Evolutionary conservation across 2,797 vertebrate genomes (phyloP), one percentile per base, ranked within the genome.

Genomic region (Pangasius mekongensis): DNA sequence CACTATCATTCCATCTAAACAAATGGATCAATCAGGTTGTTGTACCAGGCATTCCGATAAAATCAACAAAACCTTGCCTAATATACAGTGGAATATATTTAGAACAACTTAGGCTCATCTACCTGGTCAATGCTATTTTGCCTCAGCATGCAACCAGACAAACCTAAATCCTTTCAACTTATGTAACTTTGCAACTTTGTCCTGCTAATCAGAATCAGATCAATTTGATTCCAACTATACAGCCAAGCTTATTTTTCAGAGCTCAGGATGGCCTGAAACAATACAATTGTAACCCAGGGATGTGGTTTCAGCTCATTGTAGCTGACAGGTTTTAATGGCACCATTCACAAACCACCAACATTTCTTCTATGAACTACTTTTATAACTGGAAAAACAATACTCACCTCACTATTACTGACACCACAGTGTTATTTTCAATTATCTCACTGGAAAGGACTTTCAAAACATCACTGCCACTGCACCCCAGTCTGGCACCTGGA

Each of bases 361-460:
- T 47, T 64, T 64, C 47, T 16, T 49, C 73, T 22, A 71, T 39
- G 33, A 74, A 6, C 49, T 83, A 49, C 39, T 49, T n/a, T 66
- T 30, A 67, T 9, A 9, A 69, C 43, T 33, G 82, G 24, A 52
- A n/a, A 58, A 60, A n/a, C 1, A 73, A 22, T 18, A 85, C 91
- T 90, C 95, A 98, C 97, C 94, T 92, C 92, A 97, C 22, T 89
- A 90, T 95, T 92, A 98, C 85, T 69, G 95, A 87, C 0, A 93
- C 43, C 87, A 97, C 96, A 83, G 84, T 77, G 90, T 95, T 94
- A 30, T 89, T 94, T 90, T 88, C 95, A 93, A 97, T 91, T 86
- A 83, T 95, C 7, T 95, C 93, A 71, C 90, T 93, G 81, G 94
- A 36, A 5, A 94, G 94, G n/a, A 94, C 92, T 85, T 90, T 94